phyloP scores from a whole-genome alignment of 2,113 vertebrate species.

The Carollia perspicillata region DNA sequence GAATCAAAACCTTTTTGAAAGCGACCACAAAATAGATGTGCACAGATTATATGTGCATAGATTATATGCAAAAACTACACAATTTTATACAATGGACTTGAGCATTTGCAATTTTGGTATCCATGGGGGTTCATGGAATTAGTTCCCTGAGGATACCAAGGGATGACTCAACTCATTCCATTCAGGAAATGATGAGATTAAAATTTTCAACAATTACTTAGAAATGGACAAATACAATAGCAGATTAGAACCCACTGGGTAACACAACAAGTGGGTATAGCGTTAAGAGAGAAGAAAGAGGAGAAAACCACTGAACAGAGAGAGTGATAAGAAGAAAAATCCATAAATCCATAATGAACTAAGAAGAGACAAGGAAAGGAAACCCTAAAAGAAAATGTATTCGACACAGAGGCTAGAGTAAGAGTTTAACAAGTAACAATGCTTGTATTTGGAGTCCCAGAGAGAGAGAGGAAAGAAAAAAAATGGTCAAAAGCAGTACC shows the following conservation, averaged over 20 bases:
- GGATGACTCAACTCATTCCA: neutral
- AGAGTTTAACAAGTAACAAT: neutral
- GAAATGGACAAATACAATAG: neutral
- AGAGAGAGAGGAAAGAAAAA: neutral
- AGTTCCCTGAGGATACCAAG: neutral
- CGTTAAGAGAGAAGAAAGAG: neutral
- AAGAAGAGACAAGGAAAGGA: neutral
- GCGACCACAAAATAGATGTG: neutral
- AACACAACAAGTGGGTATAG: neutral
- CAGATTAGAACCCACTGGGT: neutral
- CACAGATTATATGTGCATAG: neutral
- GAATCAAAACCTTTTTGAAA: neutral
- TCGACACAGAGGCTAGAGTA: neutral
- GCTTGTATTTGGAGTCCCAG: neutral
- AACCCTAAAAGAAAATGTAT: neutral
- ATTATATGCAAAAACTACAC: neutral
- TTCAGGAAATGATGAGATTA: neutral
- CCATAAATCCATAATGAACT: neutral
- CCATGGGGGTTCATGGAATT: neutral
- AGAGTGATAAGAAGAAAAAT: neutral
- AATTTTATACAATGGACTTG: neutral
- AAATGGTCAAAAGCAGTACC: neutral
- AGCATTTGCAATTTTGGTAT: neutral
- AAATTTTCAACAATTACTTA: neutral
- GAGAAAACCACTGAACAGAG: neutral